Conservation (phyloP, 2,888 invertebrate genomes). For the Gari tellinella region DNA sequence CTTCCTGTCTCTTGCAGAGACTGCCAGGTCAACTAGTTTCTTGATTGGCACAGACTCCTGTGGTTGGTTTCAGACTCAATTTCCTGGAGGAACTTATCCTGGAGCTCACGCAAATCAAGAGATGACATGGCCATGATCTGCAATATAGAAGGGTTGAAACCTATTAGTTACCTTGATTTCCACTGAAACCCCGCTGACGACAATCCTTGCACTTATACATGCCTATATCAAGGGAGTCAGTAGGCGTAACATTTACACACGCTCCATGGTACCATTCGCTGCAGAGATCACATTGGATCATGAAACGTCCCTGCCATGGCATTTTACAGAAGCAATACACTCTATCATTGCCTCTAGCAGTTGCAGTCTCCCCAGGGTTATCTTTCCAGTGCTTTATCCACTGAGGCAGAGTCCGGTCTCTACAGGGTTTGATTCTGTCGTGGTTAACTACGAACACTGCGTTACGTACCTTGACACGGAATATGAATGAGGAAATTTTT, state of each 20-base stretch:
- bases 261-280: conserved; percentile 34
- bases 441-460: no score
- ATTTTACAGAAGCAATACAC: conserved; percentile 20
- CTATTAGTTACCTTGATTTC: no score
- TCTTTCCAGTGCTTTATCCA: conserved; percentile 16
- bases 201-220: conserved; percentile 19
- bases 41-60: no score
- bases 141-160: no score
- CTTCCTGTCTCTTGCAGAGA: no score
- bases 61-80: no score
- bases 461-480: conserved; percentile 14
- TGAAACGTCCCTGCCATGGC: conserved; percentile 22
- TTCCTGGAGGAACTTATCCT: no score
- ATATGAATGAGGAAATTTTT: conserved; percentile 22
- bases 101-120: no score
- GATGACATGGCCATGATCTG: no score
- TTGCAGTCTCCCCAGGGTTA: not conserved
- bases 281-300: conserved; percentile 35
- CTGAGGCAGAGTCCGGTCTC: conserved; percentile 10
- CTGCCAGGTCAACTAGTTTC: no score
- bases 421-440: no score
- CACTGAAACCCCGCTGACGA: not conserved
- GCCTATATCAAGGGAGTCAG: conserved; percentile 28
- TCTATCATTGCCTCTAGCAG: conserved; percentile 1
- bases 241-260: conserved; percentile 17